Evolutionary conservation across 2,797 vertebrate genomes (phyloP).

Genomic region (Tokudaia tokunoshimensis): DNA sequence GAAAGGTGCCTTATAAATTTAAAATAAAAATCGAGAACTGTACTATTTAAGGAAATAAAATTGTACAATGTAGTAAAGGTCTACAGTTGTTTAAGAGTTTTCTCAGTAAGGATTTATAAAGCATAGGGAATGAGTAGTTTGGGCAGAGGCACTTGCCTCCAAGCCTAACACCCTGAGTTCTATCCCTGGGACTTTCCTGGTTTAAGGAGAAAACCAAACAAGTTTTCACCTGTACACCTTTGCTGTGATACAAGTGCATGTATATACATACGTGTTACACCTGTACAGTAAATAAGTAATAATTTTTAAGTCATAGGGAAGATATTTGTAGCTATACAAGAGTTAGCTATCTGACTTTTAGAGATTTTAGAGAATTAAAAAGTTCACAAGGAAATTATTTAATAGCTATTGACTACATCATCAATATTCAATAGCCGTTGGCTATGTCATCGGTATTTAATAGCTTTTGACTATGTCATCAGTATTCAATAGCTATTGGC

Average conservation of each 20-base stretch:
- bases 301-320: not conserved
- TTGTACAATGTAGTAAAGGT: not conserved
- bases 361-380: constrained; percentile 20
- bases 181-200: too few relatives aligned
- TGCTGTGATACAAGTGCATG: not conserved
- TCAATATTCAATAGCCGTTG: not conserved
- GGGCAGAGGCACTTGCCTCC: too few relatives aligned
- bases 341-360: constrained; percentile 6
- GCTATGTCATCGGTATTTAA: not conserved
- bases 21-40: not conserved
- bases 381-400: not conserved
- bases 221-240: not conserved
- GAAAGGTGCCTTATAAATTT: not conserved
- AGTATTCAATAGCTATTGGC: not conserved
- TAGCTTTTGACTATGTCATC: not conserved
- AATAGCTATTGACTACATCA: not conserved
- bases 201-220: not conserved
- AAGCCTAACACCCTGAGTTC: not conserved
- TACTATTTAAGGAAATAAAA: not conserved
- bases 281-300: not conserved
- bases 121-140: not conserved
- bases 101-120: constrained; percentile 24
- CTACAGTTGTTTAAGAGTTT: not conserved
- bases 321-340: not conserved
- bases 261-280: not conserved